Evolutionary conservation across 2,888 invertebrate species (phyloP).

Genomic region (Aproaerema taeniolella): DNA sequence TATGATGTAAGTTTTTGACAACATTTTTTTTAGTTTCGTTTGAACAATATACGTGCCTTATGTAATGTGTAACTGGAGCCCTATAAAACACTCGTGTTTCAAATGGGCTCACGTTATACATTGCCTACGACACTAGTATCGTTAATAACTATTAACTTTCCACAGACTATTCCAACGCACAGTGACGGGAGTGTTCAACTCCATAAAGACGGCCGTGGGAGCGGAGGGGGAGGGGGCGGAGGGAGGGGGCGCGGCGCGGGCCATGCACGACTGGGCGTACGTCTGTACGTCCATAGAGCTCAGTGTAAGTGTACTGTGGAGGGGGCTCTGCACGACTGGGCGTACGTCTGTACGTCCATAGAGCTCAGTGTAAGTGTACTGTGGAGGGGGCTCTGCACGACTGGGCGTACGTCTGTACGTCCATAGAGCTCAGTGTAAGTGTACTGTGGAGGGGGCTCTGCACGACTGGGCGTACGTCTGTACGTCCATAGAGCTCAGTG

Average conservation of each 20-base stretch:
- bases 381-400: neutral
- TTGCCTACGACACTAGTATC: too few relatives aligned
- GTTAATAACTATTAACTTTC: neutral
- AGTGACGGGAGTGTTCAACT: slow-evolving; percentile 88
- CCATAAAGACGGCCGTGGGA: slow-evolving; percentile 82
- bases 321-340: neutral
- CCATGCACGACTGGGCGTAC: slow-evolving; percentile 57
- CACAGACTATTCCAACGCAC: slow-evolving; percentile 83
- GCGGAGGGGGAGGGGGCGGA: slow-evolving; percentile 51
- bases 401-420: neutral
- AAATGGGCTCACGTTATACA: too few relatives aligned
- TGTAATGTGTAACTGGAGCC: too few relatives aligned
- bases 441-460: too few relatives aligned
- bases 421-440: too few relatives aligned
- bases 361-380: too few relatives aligned
- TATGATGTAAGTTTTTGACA: too few relatives aligned
- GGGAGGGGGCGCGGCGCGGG: slow-evolving; percentile 35
- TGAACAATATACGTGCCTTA: too few relatives aligned
- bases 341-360: neutral
- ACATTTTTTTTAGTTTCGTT: too few relatives aligned
- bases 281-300: slow-evolving; percentile 47
- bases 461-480: too few relatives aligned
- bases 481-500: too few relatives aligned
- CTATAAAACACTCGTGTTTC: too few relatives aligned
- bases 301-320: slow-evolving; percentile 38